A percentile compares a stretch with the other conserved stretches of the same genome.
Evolutionary conservation across 2,113 vertebrate genomes (phyloP).

Genomic region (Glaucidium brasilianum): DNA sequence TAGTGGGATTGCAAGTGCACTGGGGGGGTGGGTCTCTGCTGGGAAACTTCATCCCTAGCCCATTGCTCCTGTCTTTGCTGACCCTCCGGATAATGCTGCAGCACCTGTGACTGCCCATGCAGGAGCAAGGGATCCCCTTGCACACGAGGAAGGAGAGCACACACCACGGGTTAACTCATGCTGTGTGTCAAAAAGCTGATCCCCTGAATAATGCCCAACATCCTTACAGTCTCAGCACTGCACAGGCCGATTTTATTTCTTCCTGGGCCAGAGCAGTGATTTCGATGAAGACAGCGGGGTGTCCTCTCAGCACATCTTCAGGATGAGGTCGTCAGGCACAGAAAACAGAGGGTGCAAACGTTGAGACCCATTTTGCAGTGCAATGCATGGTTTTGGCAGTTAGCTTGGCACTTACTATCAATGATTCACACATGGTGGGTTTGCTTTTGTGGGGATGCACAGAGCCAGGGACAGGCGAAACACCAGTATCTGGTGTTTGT

Average conservation of each 20-base stretch:
- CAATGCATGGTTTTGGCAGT: too few species aligned
- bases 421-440: accelerated
- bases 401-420: not conserved
- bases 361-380: not conserved
- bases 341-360: not conserved
- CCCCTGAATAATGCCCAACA: not conserved
- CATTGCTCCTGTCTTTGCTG: too few species aligned
- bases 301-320: not conserved
- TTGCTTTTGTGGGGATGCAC: not conserved
- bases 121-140: not conserved
- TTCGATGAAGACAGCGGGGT: not conserved
- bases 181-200: not conserved
- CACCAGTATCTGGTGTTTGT: not conserved
- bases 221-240: not conserved
- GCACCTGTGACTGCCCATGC: too few species aligned
- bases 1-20: not conserved
- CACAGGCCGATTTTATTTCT: not conserved
- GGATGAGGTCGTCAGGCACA: not conserved
- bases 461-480: not conserved
- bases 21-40: not conserved
- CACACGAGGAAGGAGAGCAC: not conserved
- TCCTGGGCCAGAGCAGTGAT: not conserved
- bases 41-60: not conserved
- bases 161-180: not conserved
- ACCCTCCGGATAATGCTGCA: not conserved